Conservation (phyloP, 2,797 vertebrate genomes). For the Onychomys leucogaster region DNA sequence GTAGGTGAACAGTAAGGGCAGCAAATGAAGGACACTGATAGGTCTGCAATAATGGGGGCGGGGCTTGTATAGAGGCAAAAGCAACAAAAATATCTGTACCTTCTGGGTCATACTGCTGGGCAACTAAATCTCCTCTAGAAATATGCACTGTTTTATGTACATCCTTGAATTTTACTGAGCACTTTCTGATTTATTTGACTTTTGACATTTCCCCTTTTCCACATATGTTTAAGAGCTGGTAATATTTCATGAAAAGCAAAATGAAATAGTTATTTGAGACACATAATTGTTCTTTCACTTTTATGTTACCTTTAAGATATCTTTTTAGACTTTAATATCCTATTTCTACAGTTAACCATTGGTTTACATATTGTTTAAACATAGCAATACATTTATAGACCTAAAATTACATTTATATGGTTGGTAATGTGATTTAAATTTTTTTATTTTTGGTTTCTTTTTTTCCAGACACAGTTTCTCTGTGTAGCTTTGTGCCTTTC, state of each 20-base stretch:
- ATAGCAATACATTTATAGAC: neutral
- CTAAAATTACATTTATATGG: neutral
- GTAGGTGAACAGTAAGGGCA: neutral
- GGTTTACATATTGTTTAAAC: neutral
- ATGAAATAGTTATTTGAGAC: neutral
- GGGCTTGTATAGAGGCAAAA: neutral
- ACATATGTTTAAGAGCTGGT: neutral
- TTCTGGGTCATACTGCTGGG: neutral
- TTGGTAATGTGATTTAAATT: neutral
- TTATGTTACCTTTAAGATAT: neutral
- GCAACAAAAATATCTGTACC: neutral
- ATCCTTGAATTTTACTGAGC: neutral
- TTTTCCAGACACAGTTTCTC: too few relatives aligned
- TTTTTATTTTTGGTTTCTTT: too few relatives aligned
- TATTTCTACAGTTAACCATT: neutral
- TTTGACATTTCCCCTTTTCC: neutral
- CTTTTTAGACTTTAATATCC: neutral
- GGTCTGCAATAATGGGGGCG: neutral
- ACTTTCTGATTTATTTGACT: neutral
- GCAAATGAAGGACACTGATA: neutral
- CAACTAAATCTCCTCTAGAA: neutral
- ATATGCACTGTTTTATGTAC: neutral
- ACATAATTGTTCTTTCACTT: neutral
- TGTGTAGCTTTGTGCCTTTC: too few relatives aligned
- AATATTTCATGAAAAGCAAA: neutral